Percentiles rank a stretch among this genome's conserved stretches.
Conservation (phyloP, 2,888 invertebrate genomes). For the Plutella xylostella region DNA sequence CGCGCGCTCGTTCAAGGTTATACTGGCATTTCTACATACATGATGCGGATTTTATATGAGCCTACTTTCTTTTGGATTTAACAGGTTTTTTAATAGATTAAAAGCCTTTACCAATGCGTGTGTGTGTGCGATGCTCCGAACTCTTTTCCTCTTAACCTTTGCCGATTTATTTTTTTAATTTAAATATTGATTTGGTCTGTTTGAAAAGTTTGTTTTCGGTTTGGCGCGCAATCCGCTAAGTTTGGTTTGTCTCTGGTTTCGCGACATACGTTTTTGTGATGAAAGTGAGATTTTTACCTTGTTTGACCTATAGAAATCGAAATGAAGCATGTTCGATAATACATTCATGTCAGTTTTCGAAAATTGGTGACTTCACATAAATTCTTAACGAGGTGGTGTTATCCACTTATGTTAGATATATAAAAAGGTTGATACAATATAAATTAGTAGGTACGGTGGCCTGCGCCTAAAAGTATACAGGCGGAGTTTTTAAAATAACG, state of each 20-base stretch:
- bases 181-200: neutral
- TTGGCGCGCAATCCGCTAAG: neutral
- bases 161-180: too few relatives aligned
- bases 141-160: neutral
- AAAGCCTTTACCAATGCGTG: neutral
- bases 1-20: constrained; percentile 31
- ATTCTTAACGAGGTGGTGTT: too few relatives aligned
- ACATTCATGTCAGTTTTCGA: too few relatives aligned
- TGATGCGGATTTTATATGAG: constrained; percentile 22
- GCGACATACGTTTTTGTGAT: neutral
- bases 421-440: too few relatives aligned
- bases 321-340: too few relatives aligned
- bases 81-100: constrained; percentile 2
- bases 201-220: neutral
- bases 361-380: too few relatives aligned
- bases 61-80: constrained; percentile 38
- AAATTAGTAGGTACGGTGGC: too few relatives aligned
- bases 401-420: too few relatives aligned
- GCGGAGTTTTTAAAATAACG: too few relatives aligned
- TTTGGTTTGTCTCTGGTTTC: neutral
- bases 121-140: neutral
- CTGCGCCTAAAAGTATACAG: too few relatives aligned
- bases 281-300: neutral
- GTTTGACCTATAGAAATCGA: neutral
- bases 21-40: constrained; percentile 29